Evolutionary conservation across 2,113 vertebrate genomes (phyloP).

Genomic region (Nothoprocta perdicaria): DNA sequence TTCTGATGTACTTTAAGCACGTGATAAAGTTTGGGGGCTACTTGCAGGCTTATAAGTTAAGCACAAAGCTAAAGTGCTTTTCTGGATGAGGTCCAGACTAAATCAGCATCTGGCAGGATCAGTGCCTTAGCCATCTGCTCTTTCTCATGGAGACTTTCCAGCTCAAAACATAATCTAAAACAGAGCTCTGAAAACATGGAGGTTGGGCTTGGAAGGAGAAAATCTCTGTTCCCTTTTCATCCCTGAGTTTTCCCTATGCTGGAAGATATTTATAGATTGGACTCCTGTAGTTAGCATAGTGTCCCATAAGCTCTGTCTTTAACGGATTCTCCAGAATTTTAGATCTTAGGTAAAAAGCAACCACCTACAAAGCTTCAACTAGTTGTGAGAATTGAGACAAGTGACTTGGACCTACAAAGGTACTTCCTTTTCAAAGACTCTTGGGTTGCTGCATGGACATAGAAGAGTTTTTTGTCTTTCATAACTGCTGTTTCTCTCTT

Average conservation of each 20-base stretch:
- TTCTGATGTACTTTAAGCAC: background rate
- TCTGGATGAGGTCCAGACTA: conserved; percentile 34
- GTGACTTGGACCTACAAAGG: background rate
- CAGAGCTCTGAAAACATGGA: conserved; percentile 35
- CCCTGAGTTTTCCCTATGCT: background rate
- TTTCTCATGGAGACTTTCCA: conserved; percentile 62
- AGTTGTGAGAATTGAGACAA: background rate
- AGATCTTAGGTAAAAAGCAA: background rate
- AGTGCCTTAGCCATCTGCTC: conserved; percentile 53
- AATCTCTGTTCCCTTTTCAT: background rate
- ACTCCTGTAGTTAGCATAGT: background rate
- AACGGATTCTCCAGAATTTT: background rate
- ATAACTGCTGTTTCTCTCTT: background rate
- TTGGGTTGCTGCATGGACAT: background rate
- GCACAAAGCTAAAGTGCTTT: conserved; percentile 29
- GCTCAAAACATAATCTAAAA: conserved; percentile 45
- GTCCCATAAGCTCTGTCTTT: background rate
- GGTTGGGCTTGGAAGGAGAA: conserved; percentile 18
- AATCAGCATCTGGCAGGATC: conserved; percentile 63
- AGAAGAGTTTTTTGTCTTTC: background rate
- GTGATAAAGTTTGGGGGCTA: background rate
- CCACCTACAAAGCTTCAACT: background rate
- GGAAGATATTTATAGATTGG: conserved; percentile 2
- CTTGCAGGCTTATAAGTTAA: conserved; percentile 6
- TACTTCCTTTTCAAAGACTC: background rate